A percentile compares a stretch with the other conserved stretches of the same genome.
phyloP scores from a whole-genome alignment of 2,113 vertebrate genomes.

The Falcunculus frontatus region DNA sequence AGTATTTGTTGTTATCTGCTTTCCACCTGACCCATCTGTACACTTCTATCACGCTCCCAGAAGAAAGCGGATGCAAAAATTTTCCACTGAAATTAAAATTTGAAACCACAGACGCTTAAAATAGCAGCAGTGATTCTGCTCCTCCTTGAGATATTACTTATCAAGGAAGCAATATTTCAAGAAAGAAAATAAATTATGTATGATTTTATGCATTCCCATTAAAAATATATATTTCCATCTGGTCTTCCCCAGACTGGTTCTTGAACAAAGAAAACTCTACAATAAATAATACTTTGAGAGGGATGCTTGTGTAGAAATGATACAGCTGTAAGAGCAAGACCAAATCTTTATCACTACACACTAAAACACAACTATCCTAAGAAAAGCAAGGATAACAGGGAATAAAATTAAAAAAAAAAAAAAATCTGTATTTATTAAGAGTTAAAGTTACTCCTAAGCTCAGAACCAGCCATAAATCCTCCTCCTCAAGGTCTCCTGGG shows the following conservation, averaged over 20 bases:
- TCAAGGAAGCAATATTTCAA: not conserved
- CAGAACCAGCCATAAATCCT: not conserved
- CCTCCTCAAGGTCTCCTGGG: not conserved
- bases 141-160: not conserved
- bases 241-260: not conserved
- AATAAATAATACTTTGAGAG: not conserved
- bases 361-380: not conserved
- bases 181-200: not conserved
- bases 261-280: not conserved
- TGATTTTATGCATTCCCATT: not conserved
- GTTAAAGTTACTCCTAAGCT: not conserved
- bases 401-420: not conserved
- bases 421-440: not conserved
- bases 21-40: not conserved
- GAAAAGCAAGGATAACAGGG: not conserved
- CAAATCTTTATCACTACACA: not conserved
- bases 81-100: not conserved
- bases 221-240: not conserved
- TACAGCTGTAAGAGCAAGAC: not conserved
- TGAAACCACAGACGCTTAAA: not conserved
- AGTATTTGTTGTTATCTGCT: not conserved
- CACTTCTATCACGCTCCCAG: not conserved
- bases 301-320: not conserved
- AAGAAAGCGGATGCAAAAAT: not conserved
- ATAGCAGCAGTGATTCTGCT: not conserved